phyloP scores from a whole-genome alignment of 2,797 vertebrate species.

The Pangasius sanitwongsei region DNA sequence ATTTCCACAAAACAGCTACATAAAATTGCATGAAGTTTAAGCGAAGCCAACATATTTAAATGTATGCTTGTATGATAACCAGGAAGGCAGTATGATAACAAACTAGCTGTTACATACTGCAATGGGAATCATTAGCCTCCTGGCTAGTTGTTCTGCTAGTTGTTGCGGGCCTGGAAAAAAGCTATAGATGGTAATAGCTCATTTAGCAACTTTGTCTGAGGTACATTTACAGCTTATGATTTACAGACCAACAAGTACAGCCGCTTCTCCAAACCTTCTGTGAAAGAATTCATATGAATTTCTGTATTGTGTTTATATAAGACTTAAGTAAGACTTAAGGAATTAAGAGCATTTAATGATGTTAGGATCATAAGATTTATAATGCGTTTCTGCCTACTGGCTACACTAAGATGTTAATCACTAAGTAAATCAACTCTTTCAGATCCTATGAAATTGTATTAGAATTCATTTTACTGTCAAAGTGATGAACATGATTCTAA shows the following conservation, averaged over 20 bases:
- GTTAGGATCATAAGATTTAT: not conserved
- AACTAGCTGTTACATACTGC: not conserved
- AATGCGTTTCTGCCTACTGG: not conserved
- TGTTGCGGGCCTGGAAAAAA: not conserved
- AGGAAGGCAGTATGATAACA: not conserved
- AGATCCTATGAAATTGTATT: not conserved
- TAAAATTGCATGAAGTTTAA: not conserved
- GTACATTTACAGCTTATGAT: not conserved
- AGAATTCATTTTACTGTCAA: not conserved
- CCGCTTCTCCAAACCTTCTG: not conserved
- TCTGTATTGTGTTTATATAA: not conserved
- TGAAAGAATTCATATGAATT: not conserved
- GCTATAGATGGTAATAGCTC: not conserved
- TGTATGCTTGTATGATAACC: not conserved
- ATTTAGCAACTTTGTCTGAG: not conserved
- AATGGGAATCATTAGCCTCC: not conserved
- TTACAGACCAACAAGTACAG: not conserved
- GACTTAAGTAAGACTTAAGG: not conserved
- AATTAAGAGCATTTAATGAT: constrained; percentile 1
- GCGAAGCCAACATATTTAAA: not conserved
- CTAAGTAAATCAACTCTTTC: not conserved
- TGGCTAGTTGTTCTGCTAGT: not conserved
- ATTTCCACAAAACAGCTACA: not conserved
- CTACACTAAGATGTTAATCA: constrained; percentile 5
- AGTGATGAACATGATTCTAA: not conserved